Percentiles rank a stretch among this genome's conserved stretches.
phyloP scores from a whole-genome alignment of 35 echinoderm and acorn worm species.

The Apostichopus japonicus region DNA sequence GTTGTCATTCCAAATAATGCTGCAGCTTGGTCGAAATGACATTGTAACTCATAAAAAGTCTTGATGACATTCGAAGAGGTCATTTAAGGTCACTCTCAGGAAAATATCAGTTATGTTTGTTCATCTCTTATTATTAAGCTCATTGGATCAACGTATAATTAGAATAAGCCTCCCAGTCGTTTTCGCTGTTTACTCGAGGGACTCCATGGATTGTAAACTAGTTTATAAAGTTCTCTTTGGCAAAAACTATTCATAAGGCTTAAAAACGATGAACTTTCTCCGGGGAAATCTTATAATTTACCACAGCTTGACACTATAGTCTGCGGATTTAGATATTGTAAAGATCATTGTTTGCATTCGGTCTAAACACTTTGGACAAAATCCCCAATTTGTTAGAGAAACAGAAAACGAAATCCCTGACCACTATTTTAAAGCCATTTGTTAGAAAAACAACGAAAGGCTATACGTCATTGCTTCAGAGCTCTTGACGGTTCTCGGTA shows the following conservation, averaged over 20 bases:
- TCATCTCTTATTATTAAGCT: background rate
- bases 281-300: background rate
- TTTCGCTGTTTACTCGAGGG: slow-evolving; percentile 34
- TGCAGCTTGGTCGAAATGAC: no score
- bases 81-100: background rate
- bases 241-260: background rate
- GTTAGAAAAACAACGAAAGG: background rate
- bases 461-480: no score
- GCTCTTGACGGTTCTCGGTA: no score
- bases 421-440: background rate
- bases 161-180: slow-evolving; percentile 47
- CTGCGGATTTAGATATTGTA: background rate
- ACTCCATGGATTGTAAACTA: background rate
- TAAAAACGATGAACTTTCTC: background rate
- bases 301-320: background rate
- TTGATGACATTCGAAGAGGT: background rate
- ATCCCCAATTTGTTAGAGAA: slow-evolving; percentile 4
- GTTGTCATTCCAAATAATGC: no score
- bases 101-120: background rate
- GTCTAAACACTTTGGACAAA: slow-evolving; percentile 3
- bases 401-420: background rate
- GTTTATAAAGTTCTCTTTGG: background rate
- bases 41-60: background rate
- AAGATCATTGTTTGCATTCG: background rate
- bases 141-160: slow-evolving; percentile 45